Conservation (phyloP, 2,113 vertebrate species). For the Bubo bubo region DNA sequence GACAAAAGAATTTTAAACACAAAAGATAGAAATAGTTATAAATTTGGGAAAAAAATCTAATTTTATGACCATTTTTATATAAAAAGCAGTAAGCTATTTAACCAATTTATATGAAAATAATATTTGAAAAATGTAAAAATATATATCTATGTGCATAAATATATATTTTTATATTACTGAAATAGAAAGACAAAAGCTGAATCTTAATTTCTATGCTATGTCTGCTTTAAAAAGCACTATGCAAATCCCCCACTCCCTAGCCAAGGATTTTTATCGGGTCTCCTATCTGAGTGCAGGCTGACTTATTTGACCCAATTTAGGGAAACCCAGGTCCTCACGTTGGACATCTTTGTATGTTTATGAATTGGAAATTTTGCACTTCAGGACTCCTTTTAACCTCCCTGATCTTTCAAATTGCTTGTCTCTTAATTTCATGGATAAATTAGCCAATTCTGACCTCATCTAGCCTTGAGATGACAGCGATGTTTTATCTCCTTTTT, state of each 20-base stretch:
- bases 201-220: background rate
- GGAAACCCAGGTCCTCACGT: background rate
- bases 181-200: background rate
- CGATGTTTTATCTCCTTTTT: background rate
- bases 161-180: background rate
- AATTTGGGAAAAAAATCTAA: accelerated
- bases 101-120: background rate
- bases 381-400: constrained; percentile 46
- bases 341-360: constrained; percentile 22
- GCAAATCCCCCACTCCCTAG: background rate
- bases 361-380: constrained; percentile 36
- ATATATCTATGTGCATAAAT: background rate
- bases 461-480: background rate
- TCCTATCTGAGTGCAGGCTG: background rate
- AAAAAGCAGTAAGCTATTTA: background rate
- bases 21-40: background rate
- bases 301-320: background rate
- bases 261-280: background rate
- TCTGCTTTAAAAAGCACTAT: background rate
- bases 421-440: constrained; percentile 12
- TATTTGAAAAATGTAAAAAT: background rate
- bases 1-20: background rate
- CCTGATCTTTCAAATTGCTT: constrained; percentile 45
- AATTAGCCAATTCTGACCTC: constrained; percentile 40
- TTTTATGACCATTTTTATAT: background rate